A percentile compares a stretch with the other conserved stretches of the same genome.
Conservation (phyloP, 2,113 vertebrate species). For the Peromyscus polionotus region DNA sequence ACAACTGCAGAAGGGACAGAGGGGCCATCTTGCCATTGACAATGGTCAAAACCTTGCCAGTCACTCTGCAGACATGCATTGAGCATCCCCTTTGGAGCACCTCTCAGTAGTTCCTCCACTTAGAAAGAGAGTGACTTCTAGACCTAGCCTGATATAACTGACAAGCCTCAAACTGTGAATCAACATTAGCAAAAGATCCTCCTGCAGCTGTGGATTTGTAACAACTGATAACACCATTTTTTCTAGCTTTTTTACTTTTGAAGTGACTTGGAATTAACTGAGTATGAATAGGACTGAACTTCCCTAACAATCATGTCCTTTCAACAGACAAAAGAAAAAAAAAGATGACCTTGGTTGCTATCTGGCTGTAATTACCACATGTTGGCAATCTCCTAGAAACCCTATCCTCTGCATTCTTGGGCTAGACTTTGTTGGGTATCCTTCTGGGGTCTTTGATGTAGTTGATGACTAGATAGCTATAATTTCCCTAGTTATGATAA, state of each 20-base stretch:
- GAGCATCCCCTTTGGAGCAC: neutral
- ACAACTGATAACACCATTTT: neutral
- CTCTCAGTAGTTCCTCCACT: neutral
- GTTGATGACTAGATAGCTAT: too few species aligned
- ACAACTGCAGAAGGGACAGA: neutral
- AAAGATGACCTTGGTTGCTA: neutral
- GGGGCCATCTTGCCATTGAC: neutral
- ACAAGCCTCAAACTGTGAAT: neutral
- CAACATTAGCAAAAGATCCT: neutral
- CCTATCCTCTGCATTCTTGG: too few species aligned
- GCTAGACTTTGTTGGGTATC: neutral
- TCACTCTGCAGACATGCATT: neutral
- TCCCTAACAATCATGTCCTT: neutral
- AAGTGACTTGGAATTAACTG: constrained; percentile 4
- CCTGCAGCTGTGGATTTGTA: neutral
- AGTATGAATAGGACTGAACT: neutral
- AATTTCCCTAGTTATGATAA: too few species aligned
- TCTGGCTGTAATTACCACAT: neutral
- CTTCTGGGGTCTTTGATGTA: too few species aligned
- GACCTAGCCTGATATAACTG: neutral
- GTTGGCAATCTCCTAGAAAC: neutral
- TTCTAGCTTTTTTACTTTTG: neutral
- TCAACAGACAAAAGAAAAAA: neutral
- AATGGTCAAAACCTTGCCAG: neutral
- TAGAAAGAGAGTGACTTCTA: neutral